Evolutionary conservation across 2,797 vertebrate genomes (phyloP).

Genomic region (Enteromius unitaeniatus): DNA sequence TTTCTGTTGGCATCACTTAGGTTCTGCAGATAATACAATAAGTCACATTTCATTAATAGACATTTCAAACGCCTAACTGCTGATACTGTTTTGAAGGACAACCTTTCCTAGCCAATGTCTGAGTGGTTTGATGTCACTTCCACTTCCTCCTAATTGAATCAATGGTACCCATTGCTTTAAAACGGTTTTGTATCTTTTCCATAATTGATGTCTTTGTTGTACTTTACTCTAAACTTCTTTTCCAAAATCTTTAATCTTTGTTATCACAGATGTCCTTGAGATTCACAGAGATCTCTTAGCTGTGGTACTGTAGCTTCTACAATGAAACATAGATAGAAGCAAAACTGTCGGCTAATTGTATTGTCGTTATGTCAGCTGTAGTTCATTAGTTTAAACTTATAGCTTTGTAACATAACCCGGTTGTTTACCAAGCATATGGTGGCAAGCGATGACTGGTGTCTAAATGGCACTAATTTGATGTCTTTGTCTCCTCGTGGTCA

Average conservation of each 20-base stretch:
- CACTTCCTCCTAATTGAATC: constrained; percentile 7
- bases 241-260: constrained; percentile 15
- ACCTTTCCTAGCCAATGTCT: constrained; percentile 8
- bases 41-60: neutral
- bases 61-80: neutral
- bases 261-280: neutral
- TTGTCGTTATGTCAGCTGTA: neutral
- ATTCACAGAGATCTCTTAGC: neutral
- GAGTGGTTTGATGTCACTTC: constrained; percentile 15
- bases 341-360: neutral
- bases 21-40: neutral
- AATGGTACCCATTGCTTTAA: constrained; percentile 3
- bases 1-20: neutral
- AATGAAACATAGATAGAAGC: neutral
- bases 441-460: neutral
- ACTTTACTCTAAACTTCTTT: neutral
- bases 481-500: neutral
- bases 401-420: neutral
- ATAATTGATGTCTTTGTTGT: neutral
- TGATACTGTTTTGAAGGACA: constrained; percentile 3
- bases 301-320: neutral
- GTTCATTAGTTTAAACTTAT: neutral
- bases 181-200: neutral
- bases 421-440: neutral
- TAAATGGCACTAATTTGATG: neutral